Base-by-base conservation (phyloP, 92 coral and sea anemone species). In the Paragorgia papillata region DNA sequence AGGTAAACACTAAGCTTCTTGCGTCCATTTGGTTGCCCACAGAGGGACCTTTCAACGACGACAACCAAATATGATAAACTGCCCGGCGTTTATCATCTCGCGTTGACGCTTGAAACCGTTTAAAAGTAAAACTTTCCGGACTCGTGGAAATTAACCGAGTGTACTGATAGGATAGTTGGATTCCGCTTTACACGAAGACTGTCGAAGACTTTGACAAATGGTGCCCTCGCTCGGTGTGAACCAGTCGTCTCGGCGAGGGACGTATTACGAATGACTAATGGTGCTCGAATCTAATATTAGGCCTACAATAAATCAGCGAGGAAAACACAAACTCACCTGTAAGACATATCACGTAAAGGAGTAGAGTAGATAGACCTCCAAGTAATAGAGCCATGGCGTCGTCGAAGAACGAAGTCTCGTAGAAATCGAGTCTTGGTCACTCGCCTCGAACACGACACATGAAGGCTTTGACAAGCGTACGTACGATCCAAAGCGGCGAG, bases 51-150 rank as follows among this genome's bases (percentile, higher is more conserved):
- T 71, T 71, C 78, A 71, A 33, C 78, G 31, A 44, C 49, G 32
- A 71, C 78, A 32, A 6, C n/a, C 3, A 53, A 71, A 1, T 24
- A 71, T 71, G 78, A 71, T 71, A 71, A 71, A 71, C 63, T 54
- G 78, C 64, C 65, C 78, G 78, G 64, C 78, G 78, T 71, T 71
- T 54, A 71, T 71, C 78, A 71, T 71, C 33, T 34, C n/a, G n/a
- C n/a, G n/a, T 71, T 71, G 78, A 71, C 78, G 64, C 54, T 71
- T 68, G 15, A n/a, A 9, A 9, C 75, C 51, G 10, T 68, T 71
- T 71, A 29, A 32, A 32, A 19, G 63, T n/a, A 39, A 32, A 9
- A 71, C 35, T 15, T 9, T 18, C 53, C 53, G 51, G 28, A 7
- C 9, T 12, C 58, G 44, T 49, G 20, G 20, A 68, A 68, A 53